Conservation (phyloP, 2,888 invertebrate genomes). For the Bimastos eiseni region DNA sequence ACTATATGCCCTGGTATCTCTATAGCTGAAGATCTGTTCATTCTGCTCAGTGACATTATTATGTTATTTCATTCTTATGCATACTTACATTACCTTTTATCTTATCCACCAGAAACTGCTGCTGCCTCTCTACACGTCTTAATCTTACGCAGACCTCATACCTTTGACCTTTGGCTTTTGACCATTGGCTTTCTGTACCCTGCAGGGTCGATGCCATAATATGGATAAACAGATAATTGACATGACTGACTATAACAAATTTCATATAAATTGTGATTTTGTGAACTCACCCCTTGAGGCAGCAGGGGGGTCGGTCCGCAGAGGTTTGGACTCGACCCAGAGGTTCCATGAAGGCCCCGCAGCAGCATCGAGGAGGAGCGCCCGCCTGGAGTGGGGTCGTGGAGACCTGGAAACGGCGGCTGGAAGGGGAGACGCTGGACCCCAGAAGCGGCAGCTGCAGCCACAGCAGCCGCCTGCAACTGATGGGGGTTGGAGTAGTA, state of each 20-base stretch:
- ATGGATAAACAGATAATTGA: not conserved
- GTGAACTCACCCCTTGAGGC: slow-evolving; percentile 16
- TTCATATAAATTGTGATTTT: not conserved
- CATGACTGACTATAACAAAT: no score
- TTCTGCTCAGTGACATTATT: no score
- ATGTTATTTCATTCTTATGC: no score
- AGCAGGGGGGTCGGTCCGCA: not conserved
- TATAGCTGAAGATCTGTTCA: no score
- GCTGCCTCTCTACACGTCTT: no score
- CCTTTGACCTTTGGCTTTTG: no score
- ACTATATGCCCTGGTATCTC: no score
- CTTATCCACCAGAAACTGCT: no score
- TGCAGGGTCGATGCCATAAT: no score
- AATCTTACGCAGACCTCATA: no score
- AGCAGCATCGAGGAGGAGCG: not conserved
- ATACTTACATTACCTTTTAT: no score
- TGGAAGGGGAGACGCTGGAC: slow-evolving; percentile 21
- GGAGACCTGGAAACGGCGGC: slow-evolving; percentile 7
- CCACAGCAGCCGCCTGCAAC: slow-evolving; percentile 28
- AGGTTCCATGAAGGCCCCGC: slow-evolving; percentile 15
- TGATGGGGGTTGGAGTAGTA: slow-evolving; percentile 32
- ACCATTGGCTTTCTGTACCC: no score
- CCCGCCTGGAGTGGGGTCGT: not conserved
- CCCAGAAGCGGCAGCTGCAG: not conserved
- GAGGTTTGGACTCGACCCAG: not conserved